phyloP scores from a whole-genome alignment of 2,113 vertebrate species.

The Excalfactoria chinensis region DNA sequence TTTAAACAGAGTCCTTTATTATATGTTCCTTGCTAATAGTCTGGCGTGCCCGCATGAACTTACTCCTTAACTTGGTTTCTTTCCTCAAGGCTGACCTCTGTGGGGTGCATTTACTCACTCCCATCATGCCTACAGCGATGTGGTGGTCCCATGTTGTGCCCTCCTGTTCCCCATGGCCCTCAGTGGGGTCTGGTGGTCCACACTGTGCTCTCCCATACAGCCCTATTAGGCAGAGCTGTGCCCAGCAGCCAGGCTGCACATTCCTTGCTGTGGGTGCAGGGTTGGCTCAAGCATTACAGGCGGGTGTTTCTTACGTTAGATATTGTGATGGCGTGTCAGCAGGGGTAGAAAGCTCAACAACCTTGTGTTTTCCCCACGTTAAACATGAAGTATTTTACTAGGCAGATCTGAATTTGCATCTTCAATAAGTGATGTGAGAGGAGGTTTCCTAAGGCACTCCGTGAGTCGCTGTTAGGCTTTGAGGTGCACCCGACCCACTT shows the following conservation, averaged over 20 bases:
- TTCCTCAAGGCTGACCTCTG: fast-evolving
- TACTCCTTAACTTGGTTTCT: neutral
- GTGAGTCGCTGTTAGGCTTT: fast-evolving
- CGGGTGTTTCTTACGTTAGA: fast-evolving
- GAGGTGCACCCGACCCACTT: neutral
- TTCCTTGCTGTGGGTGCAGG: fast-evolving
- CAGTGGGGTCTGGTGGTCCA: neutral
- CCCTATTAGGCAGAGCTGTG: neutral
- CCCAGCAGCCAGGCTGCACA: neutral
- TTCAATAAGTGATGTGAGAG: fast-evolving
- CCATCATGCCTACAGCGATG: fast-evolving
- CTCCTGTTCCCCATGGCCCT: neutral
- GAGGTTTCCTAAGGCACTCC: neutral
- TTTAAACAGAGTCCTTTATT: neutral
- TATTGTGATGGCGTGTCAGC: neutral
- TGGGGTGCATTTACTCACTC: fast-evolving
- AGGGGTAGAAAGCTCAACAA: neutral
- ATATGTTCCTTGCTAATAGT: neutral
- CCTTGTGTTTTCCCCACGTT: fast-evolving
- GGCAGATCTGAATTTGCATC: neutral
- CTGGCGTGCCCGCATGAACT: fast-evolving
- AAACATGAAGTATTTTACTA: neutral
- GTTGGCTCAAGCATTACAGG: neutral
- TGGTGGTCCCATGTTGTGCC: neutral
- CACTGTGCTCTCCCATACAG: neutral